phyloP scores from a whole-genome alignment of 2,797 vertebrate species.

The Sternarchorhynchus goeldii region DNA sequence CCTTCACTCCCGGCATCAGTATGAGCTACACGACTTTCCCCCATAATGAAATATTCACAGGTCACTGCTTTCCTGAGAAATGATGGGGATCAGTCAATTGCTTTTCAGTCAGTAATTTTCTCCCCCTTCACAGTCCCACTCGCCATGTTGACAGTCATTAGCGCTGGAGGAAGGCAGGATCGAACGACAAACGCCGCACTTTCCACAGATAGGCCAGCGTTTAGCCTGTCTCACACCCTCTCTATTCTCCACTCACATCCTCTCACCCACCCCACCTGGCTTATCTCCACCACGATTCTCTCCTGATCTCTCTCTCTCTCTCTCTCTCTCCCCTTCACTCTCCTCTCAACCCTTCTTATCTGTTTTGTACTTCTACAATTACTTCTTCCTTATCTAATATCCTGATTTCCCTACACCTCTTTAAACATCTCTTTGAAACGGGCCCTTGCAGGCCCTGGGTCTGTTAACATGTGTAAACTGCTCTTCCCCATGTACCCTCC shows the following conservation, averaged over 20 bases:
- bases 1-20: conserved; percentile 76
- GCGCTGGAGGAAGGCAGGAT: conserved; percentile 71
- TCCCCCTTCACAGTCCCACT: conserved; percentile 77
- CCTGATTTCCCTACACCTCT: conserved; percentile 50
- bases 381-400: conserved; percentile 49
- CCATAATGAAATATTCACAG: conserved; percentile 99
- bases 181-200: conserved; percentile 59
- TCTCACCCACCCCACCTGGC: conserved; percentile 32
- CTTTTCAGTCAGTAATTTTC: conserved; percentile 83
- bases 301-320: neutral
- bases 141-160: conserved; percentile 79
- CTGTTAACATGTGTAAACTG: conserved; percentile 53
- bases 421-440: conserved; percentile 57
- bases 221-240: conserved; percentile 55
- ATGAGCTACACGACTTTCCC: conserved; percentile 83
- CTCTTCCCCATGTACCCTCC: conserved; percentile 46
- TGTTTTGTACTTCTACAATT: conserved; percentile 53
- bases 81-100: conserved; percentile 92
- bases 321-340: conserved; percentile 26
- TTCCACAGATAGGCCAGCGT: conserved; percentile 53
- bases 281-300: conserved; percentile 47
- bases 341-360: conserved; percentile 34
- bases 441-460: conserved; percentile 12
- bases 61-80: conserved; percentile 95
- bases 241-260: conserved; percentile 47